Evolutionary conservation across 1,140 invertebrate species (phyloP).

Genomic region (Aphelenchoides besseyi): DNA sequence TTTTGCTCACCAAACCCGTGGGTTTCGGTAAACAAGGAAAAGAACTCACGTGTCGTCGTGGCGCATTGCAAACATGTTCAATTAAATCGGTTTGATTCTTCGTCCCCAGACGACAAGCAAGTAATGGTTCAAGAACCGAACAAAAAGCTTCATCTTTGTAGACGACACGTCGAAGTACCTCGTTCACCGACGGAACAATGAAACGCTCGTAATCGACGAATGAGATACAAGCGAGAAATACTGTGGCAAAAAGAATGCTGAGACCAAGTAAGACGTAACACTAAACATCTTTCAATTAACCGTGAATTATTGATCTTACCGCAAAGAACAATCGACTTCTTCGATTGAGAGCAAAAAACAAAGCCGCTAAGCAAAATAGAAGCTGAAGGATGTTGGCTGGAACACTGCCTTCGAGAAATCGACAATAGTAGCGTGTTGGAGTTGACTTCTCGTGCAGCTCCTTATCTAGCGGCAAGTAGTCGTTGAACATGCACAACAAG

Average conservation of each 20-base stretch:
- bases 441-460: not conserved
- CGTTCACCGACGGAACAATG: not conserved
- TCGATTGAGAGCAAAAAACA: conserved; percentile 23
- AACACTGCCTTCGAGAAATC: conserved; percentile 8
- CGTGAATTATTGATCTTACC: not conserved
- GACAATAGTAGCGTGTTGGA: conserved; percentile 15
- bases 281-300: conserved; percentile 8
- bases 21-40: conserved; percentile 3
- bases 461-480: conserved; percentile 10
- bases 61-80: not conserved
- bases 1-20: no score
- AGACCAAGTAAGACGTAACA: conserved; percentile 14
- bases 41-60: conserved; percentile 13
- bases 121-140: conserved; percentile 2
- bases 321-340: conserved; percentile 16
- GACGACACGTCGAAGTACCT: not conserved
- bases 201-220: not conserved
- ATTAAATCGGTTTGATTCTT: conserved; percentile 7
- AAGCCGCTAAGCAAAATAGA: conserved; percentile 5
- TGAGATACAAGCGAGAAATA: not conserved
- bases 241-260: not conserved
- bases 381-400: conserved; percentile 13
- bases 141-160: conserved; percentile 9
- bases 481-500: conserved; percentile 25
- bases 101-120: not conserved